Conservation (phyloP, 2,113 vertebrate genomes). For the Ameiurus melas region DNA sequence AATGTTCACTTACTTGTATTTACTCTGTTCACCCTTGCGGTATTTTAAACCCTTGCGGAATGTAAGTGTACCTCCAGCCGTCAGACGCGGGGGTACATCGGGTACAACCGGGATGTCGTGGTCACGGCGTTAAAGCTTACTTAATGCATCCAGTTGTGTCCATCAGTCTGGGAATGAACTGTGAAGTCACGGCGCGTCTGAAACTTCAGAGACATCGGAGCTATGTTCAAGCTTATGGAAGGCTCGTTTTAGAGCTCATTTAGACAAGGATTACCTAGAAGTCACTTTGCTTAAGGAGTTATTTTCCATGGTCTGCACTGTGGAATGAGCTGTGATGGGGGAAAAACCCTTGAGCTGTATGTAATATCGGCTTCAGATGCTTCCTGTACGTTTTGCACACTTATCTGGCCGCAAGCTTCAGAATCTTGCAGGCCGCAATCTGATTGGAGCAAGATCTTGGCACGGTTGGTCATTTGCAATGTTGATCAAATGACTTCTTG, state of each 20-base stretch:
- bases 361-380: neutral
- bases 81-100: neutral
- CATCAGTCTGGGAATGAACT: constrained; percentile 53
- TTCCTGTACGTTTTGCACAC: neutral
- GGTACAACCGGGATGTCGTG: constrained; percentile 17
- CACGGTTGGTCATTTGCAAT: neutral
- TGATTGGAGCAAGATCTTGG: neutral
- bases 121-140: constrained; percentile 41
- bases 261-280: constrained; percentile 22
- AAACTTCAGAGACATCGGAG: constrained; percentile 13
- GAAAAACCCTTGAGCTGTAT: neutral
- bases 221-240: constrained; percentile 7
- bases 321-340: neutral
- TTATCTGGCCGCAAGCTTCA: neutral
- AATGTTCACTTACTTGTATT: neutral
- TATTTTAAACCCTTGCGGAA: constrained; percentile 61
- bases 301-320: constrained; percentile 16
- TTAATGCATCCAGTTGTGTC: constrained; percentile 57
- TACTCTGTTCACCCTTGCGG: constrained; percentile 29
- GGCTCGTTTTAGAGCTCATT: constrained; percentile 22
- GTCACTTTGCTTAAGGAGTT: constrained; percentile 12
- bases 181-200: constrained; percentile 40
- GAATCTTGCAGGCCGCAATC: neutral
- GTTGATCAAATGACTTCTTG: neutral
- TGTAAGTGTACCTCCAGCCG: constrained; percentile 44